These are phyloP conservation scores for Aphodius granarius DNA, from an alignment of 2,888 invertebrate species.

Conservation along the genomic window DNA sequence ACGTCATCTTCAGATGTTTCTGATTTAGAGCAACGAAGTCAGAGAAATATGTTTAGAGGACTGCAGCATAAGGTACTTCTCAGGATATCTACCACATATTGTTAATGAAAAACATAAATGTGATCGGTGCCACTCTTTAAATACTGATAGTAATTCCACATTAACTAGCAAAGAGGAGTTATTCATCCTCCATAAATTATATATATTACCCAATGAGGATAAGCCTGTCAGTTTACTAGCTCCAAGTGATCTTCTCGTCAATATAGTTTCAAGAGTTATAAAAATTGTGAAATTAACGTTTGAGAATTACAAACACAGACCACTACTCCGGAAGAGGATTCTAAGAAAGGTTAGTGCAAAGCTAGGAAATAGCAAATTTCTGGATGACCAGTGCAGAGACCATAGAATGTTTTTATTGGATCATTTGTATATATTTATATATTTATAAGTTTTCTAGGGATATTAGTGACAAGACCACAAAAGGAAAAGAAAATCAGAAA, in stretches of 20 bases:
- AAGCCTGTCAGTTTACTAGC: background rate
- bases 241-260: background rate
- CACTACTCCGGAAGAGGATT: no score
- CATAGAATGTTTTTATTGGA: no score
- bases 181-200: slow-evolving; percentile 1
- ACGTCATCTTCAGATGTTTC: background rate
- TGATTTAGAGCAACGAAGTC: background rate
- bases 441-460: no score
- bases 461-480: no score
- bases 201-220: background rate
- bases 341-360: no score
- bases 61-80: slow-evolving; percentile 11
- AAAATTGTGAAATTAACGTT: background rate
- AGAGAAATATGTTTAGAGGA: no score
- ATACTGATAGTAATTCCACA: background rate
- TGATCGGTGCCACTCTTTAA: background rate
- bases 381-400: no score
- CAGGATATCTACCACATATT: slow-evolving; percentile 7
- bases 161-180: background rate
- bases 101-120: background rate
- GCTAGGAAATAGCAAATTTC: no score
- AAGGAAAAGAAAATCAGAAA: no score
- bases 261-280: background rate
- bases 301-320: background rate
- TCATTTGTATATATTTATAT: no score